Evolutionary conservation across 2,888 invertebrate species (phyloP).

Genomic region (Schizotus pectinicornis): DNA sequence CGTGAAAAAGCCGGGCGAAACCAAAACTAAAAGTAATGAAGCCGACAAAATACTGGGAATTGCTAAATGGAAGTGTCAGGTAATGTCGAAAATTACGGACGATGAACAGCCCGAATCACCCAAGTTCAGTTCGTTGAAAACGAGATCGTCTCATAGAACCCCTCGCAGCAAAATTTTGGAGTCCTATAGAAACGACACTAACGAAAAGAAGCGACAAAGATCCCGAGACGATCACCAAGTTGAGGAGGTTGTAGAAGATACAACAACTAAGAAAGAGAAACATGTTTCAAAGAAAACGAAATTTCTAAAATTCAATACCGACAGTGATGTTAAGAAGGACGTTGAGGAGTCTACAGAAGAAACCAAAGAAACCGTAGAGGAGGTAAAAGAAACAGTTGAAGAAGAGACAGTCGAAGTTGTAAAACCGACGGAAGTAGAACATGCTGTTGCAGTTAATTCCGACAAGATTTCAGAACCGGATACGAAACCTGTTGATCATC

Average conservation of each 20-base stretch:
- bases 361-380: constrained; percentile 25
- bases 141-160: constrained; percentile 15
- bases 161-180: constrained; percentile 29
- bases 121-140: constrained; percentile 9
- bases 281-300: not conserved
- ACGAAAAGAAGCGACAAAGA: constrained; percentile 7
- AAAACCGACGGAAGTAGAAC: constrained; percentile 1
- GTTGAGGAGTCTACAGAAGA: constrained; percentile 18
- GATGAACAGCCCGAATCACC: constrained; percentile 28
- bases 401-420: constrained; percentile 10
- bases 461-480: constrained; percentile 3
- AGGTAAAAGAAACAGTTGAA: constrained; percentile 15
- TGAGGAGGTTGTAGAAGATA: constrained; percentile 15
- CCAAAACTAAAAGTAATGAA: not conserved
- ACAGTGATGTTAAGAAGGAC: constrained; percentile 3
- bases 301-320: not conserved
- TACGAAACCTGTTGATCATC: not conserved
- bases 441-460: not conserved
- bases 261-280: not conserved
- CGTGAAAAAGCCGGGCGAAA: too few species aligned
- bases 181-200: constrained; percentile 21
- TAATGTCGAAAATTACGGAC: constrained; percentile 49
- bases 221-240: constrained; percentile 17
- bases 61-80: constrained; percentile 48
- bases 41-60: constrained; percentile 34